Evolutionary conservation across 2,113 vertebrate species (phyloP), one percentile per base, ranked within the genome.

Genomic region (Cynopterus brachyotis): DNA sequence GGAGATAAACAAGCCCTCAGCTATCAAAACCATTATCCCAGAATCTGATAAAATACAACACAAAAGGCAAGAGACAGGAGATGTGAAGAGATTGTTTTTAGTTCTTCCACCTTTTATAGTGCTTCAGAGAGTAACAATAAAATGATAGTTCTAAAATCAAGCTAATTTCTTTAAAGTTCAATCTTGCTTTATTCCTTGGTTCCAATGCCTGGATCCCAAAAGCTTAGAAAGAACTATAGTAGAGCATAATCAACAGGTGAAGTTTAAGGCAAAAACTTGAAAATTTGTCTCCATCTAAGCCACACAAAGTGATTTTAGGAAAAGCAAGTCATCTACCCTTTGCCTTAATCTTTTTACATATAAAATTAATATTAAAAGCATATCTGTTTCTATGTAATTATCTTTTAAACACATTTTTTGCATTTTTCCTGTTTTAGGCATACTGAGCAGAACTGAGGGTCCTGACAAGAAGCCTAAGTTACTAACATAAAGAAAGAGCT

Each of bases 301-400:
- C 70, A 57, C 53, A 78, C 22, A n/a, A 96, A 94, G 60, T 59
- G 30, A 62, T 55, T 28, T 62, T 70, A 72, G 8, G 55, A 59
- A 88, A 88, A 93, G 3, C 35, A 30, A 91, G 57, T 70, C 57
- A 30, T 16, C 32, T 40, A 8, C 4, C 50, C 62, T 35, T 57
- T 59, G 59, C 19, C 55, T 78, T 40, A 22, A 30, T 47, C 57
- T 13, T 50, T 73, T 67, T 28, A 84, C 19, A 50, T 7, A 30
- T 47, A 82, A 87, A 47, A 75, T 62, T 88, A 88, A 91, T 87
- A 57, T 87, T 76, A 69, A 90, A 89, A 90, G 19, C 6, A 12
- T 26, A 42, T 59, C 37, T 64, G 2, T n/a, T 94, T 88, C 78
- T 1, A 90, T 24, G 8, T 19, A 75, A 28, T 2, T 9, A 37